Percentiles rank a stretch among this genome's conserved stretches.
These are phyloP conservation scores for Epinotia nisella DNA, from an alignment of 2,888 invertebrate species.

Conservation along the genomic window DNA sequence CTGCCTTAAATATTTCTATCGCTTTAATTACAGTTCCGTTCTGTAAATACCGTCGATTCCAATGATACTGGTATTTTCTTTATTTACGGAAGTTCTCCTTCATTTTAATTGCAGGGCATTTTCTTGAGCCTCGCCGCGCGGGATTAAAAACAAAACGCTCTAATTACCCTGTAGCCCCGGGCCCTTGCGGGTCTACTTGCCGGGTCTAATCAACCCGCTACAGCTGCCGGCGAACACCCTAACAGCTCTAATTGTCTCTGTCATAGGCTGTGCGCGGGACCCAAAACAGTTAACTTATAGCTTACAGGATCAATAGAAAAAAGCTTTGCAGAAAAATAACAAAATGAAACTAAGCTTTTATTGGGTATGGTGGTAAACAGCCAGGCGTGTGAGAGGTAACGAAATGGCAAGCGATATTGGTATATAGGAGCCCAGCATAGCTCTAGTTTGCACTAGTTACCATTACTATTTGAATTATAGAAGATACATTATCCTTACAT, in stretches of 20 bases:
- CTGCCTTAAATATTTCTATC: slow-evolving; percentile 22
- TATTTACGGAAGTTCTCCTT: slow-evolving; percentile 42
- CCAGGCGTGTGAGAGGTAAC: too few relatives aligned
- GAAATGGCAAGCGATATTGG: too few relatives aligned
- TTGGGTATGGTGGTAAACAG: not conserved
- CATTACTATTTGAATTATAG: too few relatives aligned
- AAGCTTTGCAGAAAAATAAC: not conserved
- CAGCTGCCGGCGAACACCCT: slow-evolving; percentile 33
- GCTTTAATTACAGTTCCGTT: slow-evolving; percentile 41
- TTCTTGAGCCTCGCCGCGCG: slow-evolving; percentile 37
- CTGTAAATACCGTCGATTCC: slow-evolving; percentile 38
- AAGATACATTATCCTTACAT: too few relatives aligned
- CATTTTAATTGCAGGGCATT: slow-evolving; percentile 42
- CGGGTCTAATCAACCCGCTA: slow-evolving; percentile 37
- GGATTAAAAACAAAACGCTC: slow-evolving; percentile 42
- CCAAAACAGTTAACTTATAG: slow-evolving; percentile 9
- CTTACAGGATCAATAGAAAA: not conserved
- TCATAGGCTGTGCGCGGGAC: not conserved
- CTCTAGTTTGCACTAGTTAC: too few relatives aligned
- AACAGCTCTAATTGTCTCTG: slow-evolving; percentile 33
- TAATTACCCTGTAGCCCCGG: slow-evolving; percentile 36
- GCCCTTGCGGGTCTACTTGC: slow-evolving; percentile 6
- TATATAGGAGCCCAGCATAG: too few relatives aligned
- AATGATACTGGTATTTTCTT: slow-evolving; percentile 43
- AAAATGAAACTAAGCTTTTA: not conserved